Evolutionary conservation across 2,888 invertebrate species (phyloP), one percentile per base, ranked within the genome.

Genomic region (Scaptodrosophila latifasciaeformis): DNA sequence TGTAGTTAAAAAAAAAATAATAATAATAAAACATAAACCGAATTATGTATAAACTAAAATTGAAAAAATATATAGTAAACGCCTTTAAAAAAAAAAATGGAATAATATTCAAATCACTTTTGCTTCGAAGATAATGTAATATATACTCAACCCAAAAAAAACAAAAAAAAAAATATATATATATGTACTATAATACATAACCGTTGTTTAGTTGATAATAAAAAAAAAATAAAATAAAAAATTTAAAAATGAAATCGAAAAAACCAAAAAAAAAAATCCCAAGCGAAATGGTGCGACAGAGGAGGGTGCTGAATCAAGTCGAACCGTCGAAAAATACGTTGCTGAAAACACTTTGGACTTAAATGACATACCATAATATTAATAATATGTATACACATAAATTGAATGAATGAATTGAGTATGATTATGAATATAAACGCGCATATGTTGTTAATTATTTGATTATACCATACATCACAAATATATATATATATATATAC

Each of bases 111-210:
- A 74, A 75, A 66, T 74, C 65, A 67, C 68, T 71, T 70, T 78
- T 78, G 79, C 72, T 74, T 75, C 69, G 68, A 78, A 60, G 68
- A 75, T 68, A 75, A 74, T 78, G 71, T 78, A 75, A 71, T 75
- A 70, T n/a, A n/a, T 74, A 74, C 76, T 78, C 71, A 72, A 78
- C 46, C 40, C 34, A 27, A 34, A 44, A 44, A 40, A 19, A 34
- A 21, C 21, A 18, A n/a, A 29, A 27, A 24, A 42, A 15, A 45
- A 35, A 51, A n/a, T 19, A 40, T n/a, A 21, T 40, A 27, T 42
- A 42, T 42, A 24, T 24, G 24, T 24, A 24, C 24, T 31, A 49
- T 18, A 51, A 51, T 49, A 58, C 44, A 65, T 60, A 70, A 71
- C 54, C 66, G 76, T 78, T 76, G 62, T 78, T 70, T 68, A 67